These are phyloP conservation scores for Microctenopoma stevenorrisi DNA, from an alignment of 2,797 vertebrate genomes.

Conservation along the genomic window DNA sequence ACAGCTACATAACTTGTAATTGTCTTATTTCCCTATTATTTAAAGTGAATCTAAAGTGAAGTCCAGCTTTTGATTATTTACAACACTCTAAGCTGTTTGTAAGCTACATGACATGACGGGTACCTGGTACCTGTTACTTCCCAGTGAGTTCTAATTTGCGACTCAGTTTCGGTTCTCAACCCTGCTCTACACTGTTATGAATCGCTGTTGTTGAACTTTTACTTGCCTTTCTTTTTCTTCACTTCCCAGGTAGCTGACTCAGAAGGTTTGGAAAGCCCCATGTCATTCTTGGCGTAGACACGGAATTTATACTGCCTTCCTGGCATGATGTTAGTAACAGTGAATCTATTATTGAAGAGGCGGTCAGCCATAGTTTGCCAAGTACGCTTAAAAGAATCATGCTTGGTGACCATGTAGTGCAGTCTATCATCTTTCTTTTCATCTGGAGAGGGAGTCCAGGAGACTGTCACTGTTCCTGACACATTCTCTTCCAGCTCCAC, in stretches of 20 bases:
- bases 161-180: no score
- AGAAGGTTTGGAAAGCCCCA: conserved; percentile 86
- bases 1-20: no score
- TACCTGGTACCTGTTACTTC: no score
- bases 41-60: no score
- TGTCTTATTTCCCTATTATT: no score
- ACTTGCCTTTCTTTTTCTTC: conserved; percentile 79
- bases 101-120: no score
- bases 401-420: conserved; percentile 85
- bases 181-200: background rate
- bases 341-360: conserved; percentile 91
- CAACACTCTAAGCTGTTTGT: no score
- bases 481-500: conserved; percentile 87
- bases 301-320: conserved; percentile 89
- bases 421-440: conserved; percentile 85
- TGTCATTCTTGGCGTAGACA: conserved; percentile 88
- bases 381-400: conserved; percentile 80
- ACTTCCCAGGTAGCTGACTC: conserved; percentile 87
- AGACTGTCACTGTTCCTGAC: conserved; percentile 85
- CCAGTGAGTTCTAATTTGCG: no score
- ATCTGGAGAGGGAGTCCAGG: conserved; percentile 88
- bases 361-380: conserved; percentile 86
- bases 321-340: conserved; percentile 84
- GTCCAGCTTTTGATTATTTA: no score
- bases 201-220: conserved; percentile 13